Conservation (phyloP, 2,888 invertebrate genomes). For the Conchocele bisecta region DNA sequence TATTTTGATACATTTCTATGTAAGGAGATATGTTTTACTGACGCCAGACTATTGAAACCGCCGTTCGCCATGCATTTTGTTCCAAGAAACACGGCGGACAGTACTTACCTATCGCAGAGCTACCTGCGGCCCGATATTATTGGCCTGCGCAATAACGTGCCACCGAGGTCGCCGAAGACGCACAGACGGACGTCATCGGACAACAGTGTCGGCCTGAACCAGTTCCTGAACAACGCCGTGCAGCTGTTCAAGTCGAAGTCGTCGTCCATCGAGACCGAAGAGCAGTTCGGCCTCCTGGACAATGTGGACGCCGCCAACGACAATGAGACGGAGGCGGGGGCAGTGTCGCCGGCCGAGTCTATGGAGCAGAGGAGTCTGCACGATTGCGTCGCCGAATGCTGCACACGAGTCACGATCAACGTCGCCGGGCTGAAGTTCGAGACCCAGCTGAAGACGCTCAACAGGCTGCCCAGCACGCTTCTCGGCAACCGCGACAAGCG, state of each 20-base stretch:
- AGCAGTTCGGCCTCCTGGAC: background rate
- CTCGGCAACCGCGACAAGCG: slow-evolving; percentile 78
- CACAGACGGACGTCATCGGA: slow-evolving; percentile 29
- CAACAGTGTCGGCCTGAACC: slow-evolving; percentile 18
- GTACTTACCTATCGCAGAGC: slow-evolving; percentile 22
- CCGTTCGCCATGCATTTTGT: slow-evolving; percentile 57
- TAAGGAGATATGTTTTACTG: too few species aligned
- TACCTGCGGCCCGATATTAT: slow-evolving; percentile 1
- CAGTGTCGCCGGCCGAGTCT: background rate
- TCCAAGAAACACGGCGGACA: slow-evolving; percentile 44
- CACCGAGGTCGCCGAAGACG: background rate
- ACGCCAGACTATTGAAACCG: too few species aligned
- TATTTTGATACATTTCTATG: too few species aligned
- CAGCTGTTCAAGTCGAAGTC: slow-evolving; percentile 3
- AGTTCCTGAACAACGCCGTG: background rate
- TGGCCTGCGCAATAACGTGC: background rate
- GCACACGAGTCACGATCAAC: slow-evolving; percentile 75
- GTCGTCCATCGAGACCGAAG: background rate
- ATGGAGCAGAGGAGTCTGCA: slow-evolving; percentile 44
- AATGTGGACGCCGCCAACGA: slow-evolving; percentile 9
- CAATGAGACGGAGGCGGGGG: background rate
- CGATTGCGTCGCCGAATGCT: slow-evolving; percentile 69
- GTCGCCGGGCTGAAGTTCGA: slow-evolving; percentile 80
- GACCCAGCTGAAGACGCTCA: slow-evolving; percentile 80
- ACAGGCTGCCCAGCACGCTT: slow-evolving; percentile 79